Evolutionary conservation across 23 tunicate species (phyloP).

Genomic region (Aplidium turbinatum): DNA sequence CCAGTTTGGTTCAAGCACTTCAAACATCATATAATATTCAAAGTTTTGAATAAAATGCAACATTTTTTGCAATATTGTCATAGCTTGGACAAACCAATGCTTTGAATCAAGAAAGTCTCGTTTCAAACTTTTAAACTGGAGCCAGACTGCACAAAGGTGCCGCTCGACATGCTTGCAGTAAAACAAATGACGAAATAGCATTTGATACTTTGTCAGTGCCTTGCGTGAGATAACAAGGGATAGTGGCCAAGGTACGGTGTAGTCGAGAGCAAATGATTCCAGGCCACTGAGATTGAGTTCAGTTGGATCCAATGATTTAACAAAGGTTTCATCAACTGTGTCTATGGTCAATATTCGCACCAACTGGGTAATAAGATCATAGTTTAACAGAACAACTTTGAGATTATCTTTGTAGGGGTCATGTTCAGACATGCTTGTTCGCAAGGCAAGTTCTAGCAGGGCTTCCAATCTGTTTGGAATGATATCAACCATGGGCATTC

Average conservation of each 20-base stretch:
- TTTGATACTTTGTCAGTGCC: conserved; percentile 87
- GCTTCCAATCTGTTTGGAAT: conserved; percentile 86
- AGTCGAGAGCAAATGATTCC: conserved; percentile 93
- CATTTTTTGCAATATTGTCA: conserved; percentile 74
- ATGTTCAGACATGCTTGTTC: conserved; percentile 84
- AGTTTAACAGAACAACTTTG: conserved; percentile 75
- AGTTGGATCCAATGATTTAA: conserved; percentile 90
- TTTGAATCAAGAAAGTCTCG: conserved; percentile 38
- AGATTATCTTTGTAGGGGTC: conserved; percentile 98
- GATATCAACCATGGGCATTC: conserved; percentile 87
- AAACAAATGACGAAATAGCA: conserved; percentile 88
- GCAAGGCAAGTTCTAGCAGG: conserved; percentile 80
- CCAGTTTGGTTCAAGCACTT: conserved; percentile 97
- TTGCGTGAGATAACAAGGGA: conserved; percentile 91
- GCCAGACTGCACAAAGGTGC: conserved; percentile 77
- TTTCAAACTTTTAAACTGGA: conserved; percentile 69
- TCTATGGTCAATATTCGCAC: conserved; percentile 96
- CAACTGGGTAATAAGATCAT: conserved; percentile 92
- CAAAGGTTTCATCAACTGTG: conserved; percentile 77
- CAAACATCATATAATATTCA: conserved; percentile 93
- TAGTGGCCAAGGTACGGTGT: conserved; percentile 94
- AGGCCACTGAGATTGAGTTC: conserved; percentile 86
- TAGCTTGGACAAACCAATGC: conserved; percentile 79
- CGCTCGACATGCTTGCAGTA: conserved; percentile 96
- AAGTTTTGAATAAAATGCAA: conserved; percentile 81